These are phyloP conservation scores for Lethrus apterus DNA, from an alignment of 1,140 invertebrate genomes.

Conservation along the genomic window DNA sequence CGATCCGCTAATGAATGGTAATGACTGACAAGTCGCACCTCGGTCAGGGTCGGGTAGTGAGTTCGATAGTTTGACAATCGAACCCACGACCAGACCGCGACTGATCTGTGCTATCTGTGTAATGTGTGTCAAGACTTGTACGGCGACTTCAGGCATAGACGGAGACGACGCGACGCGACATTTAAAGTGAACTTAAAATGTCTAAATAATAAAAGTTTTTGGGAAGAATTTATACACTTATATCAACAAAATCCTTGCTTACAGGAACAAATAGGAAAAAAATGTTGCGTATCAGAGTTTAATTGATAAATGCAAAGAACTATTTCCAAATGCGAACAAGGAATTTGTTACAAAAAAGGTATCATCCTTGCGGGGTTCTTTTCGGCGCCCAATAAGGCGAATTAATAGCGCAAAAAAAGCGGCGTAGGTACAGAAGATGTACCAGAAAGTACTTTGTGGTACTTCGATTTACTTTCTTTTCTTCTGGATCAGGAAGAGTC, in stretches of 20 bases:
- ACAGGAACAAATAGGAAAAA: neutral
- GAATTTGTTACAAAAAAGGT: conserved; percentile 1
- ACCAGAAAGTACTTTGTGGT: neutral
- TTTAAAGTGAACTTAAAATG: too few relatives aligned
- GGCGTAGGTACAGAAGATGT: neutral
- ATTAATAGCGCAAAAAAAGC: conserved; percentile 1
- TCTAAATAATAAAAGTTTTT: conserved; percentile 5
- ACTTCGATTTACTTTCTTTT: neutral
- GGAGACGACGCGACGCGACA: too few relatives aligned
- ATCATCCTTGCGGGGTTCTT: neutral
- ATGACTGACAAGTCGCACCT: too few relatives aligned
- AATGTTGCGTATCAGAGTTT: neutral
- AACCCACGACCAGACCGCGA: too few relatives aligned
- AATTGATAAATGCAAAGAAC: neutral
- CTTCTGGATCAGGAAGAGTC: neutral
- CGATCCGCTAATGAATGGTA: too few relatives aligned
- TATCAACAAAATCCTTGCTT: conserved; percentile 4
- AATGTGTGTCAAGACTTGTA: too few relatives aligned
- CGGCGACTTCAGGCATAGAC: too few relatives aligned
- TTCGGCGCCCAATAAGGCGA: neutral
- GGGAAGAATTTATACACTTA: conserved; percentile 4
- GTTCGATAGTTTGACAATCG: too few relatives aligned
- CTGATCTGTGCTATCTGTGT: too few relatives aligned
- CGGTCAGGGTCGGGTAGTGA: too few relatives aligned
- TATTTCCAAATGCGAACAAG: conserved; percentile 1